A percentile compares a stretch with the other conserved stretches of the same genome.
Conservation (phyloP, 2,888 invertebrate species). For the Cyclophora punctaria region DNA sequence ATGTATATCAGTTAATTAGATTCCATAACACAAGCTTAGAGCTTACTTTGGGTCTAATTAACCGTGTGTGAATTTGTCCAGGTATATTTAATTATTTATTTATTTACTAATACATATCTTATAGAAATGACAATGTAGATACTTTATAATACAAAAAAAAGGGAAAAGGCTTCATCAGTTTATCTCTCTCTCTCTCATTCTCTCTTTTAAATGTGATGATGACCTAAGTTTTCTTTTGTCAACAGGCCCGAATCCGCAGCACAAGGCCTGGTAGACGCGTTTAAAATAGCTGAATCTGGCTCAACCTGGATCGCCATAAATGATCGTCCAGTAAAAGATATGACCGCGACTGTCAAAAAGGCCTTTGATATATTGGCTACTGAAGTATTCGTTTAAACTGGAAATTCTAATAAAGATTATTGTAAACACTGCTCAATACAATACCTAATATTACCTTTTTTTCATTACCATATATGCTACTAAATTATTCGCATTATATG, state of each 20-base stretch:
- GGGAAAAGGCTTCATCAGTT: background rate
- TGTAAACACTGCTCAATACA: too few species aligned
- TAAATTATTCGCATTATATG: too few species aligned
- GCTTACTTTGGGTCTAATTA: too few species aligned
- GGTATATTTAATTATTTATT: too few species aligned
- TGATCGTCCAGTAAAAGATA: constrained; percentile 28
- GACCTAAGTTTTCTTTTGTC: background rate
- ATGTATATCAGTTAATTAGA: too few species aligned
- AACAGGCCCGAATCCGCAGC: constrained; percentile 24
- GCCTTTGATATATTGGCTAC: constrained; percentile 17
- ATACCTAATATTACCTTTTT: too few species aligned
- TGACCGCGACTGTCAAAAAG: constrained; percentile 25
- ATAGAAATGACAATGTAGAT: background rate
- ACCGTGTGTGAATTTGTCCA: too few species aligned
- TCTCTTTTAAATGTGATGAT: too few species aligned
- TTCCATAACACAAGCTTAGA: too few species aligned
- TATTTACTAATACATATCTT: too few species aligned
- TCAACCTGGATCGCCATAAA: constrained; percentile 27
- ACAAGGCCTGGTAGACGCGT: constrained; percentile 26
- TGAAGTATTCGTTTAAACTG: constrained; percentile 9
- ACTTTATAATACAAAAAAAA: background rate
- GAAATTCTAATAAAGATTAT: background rate
- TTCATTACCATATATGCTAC: too few species aligned
- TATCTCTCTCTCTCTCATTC: too few species aligned
- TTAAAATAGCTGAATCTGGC: constrained; percentile 24